phyloP scores from a whole-genome alignment of 2,888 invertebrate genomes.

The Andrena bicolor region DNA sequence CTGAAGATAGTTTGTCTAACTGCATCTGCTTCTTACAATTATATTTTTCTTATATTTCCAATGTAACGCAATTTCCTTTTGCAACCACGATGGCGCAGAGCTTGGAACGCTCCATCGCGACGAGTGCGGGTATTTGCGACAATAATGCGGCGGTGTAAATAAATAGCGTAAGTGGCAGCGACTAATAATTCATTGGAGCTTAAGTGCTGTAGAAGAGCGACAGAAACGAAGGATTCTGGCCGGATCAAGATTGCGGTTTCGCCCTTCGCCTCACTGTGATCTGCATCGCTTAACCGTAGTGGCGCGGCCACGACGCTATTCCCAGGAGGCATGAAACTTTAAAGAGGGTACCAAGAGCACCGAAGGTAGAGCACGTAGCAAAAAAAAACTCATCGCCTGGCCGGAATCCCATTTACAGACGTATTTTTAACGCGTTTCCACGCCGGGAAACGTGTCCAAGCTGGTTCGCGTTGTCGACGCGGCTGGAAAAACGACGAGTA shows the following conservation, averaged over 20 bases:
- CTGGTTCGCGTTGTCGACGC: constrained; percentile 30
- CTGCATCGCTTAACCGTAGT: constrained; percentile 70
- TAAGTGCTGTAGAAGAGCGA: constrained; percentile 45
- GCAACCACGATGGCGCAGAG: neutral
- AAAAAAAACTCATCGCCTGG: constrained; percentile 55
- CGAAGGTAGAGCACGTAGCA: constrained; percentile 48
- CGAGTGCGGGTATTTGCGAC: constrained; percentile 21
- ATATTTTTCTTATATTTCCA: neutral
- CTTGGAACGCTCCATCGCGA: neutral
- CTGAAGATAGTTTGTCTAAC: neutral
- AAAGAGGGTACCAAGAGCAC: constrained; percentile 64
- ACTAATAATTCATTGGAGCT: constrained; percentile 60
- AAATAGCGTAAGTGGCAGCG: constrained; percentile 40
- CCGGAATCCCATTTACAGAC: constrained; percentile 70
- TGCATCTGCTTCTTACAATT: neutral
- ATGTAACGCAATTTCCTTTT: neutral
- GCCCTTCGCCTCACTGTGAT: constrained; percentile 65
- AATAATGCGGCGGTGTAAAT: constrained; percentile 46
- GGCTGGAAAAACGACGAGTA: neutral
- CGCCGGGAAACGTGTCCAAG: constrained; percentile 57
- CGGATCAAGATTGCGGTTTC: constrained; percentile 68
- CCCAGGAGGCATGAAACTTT: constrained; percentile 76
- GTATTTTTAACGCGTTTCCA: constrained; percentile 73
- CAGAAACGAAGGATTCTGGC: constrained; percentile 63
- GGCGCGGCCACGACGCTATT: constrained; percentile 68